Evolutionary conservation across 1,140 invertebrate species (phyloP).

Genomic region (Drosophila insularis): DNA sequence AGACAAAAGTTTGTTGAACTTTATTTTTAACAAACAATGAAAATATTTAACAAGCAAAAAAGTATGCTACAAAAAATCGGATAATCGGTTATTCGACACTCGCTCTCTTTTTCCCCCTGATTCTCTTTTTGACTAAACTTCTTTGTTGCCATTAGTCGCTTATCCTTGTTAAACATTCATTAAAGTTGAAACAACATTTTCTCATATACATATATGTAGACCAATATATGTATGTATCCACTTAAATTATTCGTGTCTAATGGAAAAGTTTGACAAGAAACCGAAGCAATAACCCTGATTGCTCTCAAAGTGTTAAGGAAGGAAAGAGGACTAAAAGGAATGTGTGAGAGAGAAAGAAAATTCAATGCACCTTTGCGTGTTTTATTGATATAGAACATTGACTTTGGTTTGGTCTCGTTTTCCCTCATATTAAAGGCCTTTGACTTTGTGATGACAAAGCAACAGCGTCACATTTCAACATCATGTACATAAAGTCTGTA

Average conservation of each 20-base stretch:
- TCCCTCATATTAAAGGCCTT: neutral
- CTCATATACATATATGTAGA: slow-evolving; percentile 2
- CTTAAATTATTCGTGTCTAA: slow-evolving; percentile 40
- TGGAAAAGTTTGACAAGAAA: slow-evolving; percentile 60
- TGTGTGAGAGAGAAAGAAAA: neutral
- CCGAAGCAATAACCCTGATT: slow-evolving; percentile 37
- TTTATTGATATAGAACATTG: slow-evolving; percentile 1
- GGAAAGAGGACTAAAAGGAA: neutral
- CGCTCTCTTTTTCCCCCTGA: neutral
- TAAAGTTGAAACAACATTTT: slow-evolving; percentile 3
- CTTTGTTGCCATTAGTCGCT: neutral
- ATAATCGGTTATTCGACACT: neutral
- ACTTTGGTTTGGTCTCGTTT: neutral
- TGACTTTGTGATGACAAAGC: slow-evolving; percentile 6
- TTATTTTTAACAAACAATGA: neutral
- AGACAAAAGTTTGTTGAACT: slow-evolving; percentile 7
- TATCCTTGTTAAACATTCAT: slow-evolving; percentile 9
- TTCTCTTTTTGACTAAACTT: neutral
- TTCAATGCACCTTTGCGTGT: slow-evolving; percentile 2
- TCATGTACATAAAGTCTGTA: neutral
- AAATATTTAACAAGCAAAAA: slow-evolving; percentile 25
- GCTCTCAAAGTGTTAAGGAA: slow-evolving; percentile 5
- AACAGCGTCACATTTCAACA: slow-evolving; percentile 3
- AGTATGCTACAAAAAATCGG: slow-evolving; percentile 48
- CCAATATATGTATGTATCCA: neutral